Percentiles rank a stretch among this genome's conserved stretches.
phyloP scores from a whole-genome alignment of 2,113 vertebrate species.

The Hassar affinis region DNA sequence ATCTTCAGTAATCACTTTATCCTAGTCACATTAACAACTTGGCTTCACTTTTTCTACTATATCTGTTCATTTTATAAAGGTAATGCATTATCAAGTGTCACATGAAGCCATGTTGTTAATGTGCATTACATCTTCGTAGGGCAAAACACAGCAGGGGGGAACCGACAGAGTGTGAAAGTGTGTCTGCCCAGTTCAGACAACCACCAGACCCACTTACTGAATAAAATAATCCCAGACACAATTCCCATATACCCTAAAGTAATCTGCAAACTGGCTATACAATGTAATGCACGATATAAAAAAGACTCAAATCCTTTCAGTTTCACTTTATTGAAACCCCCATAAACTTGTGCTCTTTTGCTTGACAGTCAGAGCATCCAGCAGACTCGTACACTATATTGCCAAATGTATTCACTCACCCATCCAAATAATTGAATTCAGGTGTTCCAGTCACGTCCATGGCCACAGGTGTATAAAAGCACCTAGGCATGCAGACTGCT shows the following conservation, averaged over 20 bases:
- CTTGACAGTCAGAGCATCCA: not conserved
- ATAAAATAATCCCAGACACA: not conserved
- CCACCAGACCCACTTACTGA: not conserved
- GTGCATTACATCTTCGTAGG: not conserved
- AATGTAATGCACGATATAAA: not conserved
- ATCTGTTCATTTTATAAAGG: not conserved
- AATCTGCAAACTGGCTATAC: not conserved
- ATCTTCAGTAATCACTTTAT: not conserved
- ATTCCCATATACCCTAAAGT: not conserved
- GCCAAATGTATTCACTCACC: no score
- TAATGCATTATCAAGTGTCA: no score
- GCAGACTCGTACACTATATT: not conserved
- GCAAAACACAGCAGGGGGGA: not conserved
- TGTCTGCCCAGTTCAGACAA: not conserved
- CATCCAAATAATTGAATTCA: no score
- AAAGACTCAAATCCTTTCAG: not conserved
- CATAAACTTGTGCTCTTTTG: not conserved
- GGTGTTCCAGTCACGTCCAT: no score
- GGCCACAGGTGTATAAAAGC: no score
- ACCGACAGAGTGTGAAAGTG: not conserved
- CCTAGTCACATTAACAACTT: not conserved
- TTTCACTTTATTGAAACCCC: not conserved
- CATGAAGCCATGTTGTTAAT: no score
- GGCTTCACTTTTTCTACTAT: not conserved
- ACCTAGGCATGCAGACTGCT: no score